A percentile compares a stretch with the other conserved stretches of the same genome.
Conservation (phyloP, 92 coral and sea anemone species). For the Nematostella vectensis region DNA sequence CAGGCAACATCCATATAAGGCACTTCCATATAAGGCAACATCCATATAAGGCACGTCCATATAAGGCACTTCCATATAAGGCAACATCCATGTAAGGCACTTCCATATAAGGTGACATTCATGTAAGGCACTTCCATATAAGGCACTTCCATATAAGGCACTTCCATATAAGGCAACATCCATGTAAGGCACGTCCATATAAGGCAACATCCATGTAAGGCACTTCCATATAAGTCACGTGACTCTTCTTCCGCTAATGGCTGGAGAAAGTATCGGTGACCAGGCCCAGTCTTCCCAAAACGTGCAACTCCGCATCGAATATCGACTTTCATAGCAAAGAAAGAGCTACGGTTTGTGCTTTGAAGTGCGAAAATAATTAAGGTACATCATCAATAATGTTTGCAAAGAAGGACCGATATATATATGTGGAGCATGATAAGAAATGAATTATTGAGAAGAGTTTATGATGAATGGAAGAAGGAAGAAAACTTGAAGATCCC, state of each 20-base stretch:
- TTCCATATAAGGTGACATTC: constrained; percentile 2
- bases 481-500: no score
- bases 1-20: not conserved
- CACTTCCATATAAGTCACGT: not conserved
- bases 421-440: no score
- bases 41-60: not conserved
- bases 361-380: no score
- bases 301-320: no score
- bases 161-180: not conserved
- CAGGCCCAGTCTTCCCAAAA: no score
- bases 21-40: not conserved
- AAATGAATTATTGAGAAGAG: no score
- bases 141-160: not conserved
- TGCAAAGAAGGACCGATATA: no score
- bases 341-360: no score
- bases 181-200: not conserved
- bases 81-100: not conserved
- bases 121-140: not conserved
- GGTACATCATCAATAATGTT: no score
- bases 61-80: not conserved
- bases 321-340: no score
- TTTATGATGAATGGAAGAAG: no score
- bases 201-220: not conserved
- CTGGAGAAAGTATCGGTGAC: not conserved
- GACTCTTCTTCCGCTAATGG: not conserved